phyloP scores from a whole-genome alignment of 2,888 invertebrate species.

The Argyra leucocephala region DNA sequence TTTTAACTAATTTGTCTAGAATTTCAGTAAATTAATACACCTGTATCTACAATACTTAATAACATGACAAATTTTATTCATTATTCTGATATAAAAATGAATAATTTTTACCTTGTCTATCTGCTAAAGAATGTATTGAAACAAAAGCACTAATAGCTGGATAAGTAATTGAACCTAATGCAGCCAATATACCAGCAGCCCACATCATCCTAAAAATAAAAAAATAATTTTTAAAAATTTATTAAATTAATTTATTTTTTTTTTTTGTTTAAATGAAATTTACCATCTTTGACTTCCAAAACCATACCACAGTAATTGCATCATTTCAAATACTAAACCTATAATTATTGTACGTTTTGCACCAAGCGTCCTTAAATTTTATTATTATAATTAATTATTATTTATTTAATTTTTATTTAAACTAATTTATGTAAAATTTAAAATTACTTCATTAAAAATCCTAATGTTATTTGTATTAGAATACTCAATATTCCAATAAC shows the following conservation, averaged over 20 bases:
- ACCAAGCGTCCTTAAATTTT: conserved; percentile 59
- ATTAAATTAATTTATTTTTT: background rate
- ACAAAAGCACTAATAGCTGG: conserved; percentile 98
- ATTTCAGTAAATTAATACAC: no score
- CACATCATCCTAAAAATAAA: conserved; percentile 81
- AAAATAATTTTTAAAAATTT: background rate
- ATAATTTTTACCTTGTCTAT: conserved; percentile 69
- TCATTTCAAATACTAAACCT: conserved; percentile 90
- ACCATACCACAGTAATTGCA: conserved; percentile 95
- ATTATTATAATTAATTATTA: conserved; percentile 7
- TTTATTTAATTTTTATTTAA: background rate
- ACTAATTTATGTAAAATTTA: background rate
- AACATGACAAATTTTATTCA: no score
- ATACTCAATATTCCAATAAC: conserved; percentile 94
- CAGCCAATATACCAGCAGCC: conserved; percentile 93
- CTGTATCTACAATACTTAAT: no score
- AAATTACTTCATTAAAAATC: conserved; percentile 60
- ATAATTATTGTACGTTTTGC: conserved; percentile 96
- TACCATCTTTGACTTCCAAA: conserved; percentile 91
- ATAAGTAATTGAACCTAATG: conserved; percentile 93
- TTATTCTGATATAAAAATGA: no score
- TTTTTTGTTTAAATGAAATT: conserved; percentile 24
- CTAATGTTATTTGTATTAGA: conserved; percentile 81
- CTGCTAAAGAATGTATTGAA: conserved; percentile 93
- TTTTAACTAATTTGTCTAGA: no score